Evolutionary conservation across 1,140 invertebrate species (phyloP), one percentile per base, ranked within the genome.

Genomic region (Monomorium pharaonis): DNA sequence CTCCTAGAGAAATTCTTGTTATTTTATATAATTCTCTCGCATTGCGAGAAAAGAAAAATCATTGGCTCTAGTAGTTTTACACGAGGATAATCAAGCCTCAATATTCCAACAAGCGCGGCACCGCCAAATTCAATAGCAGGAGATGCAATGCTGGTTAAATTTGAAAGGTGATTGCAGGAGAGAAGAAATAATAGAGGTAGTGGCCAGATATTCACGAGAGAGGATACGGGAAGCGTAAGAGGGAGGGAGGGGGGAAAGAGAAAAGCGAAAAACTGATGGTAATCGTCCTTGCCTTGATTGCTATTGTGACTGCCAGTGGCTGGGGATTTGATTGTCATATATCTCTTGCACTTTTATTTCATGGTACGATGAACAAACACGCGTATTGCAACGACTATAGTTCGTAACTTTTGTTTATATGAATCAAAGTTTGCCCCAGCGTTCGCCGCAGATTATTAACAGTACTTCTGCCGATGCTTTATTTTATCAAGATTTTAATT

Each of bases 281-380:
- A 89, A 91, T 89, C 87, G 89, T 90, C 87, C 89, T 91, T 91
- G 86, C 84, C 84, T 89, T 86, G 86, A 76, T 90, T 90, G 86
- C 49, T 84, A 72, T 85, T 88, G 88, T 91, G 70, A 30, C 72
- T 62, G 62, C 69, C 49, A 76, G 47, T 62, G 69, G 63, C 44
- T 14, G 42, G 33, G 51, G 65, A n/a, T 88, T 86, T 69, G 49
- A 24, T 85, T 67, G 78, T 81, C 87, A 81, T n/a, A n/a, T n/a
- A n/a, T 86, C 63, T 30, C 65, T 80, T 63, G 51, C 44, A 63
- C 72, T 30, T 84, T 76, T 30, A 63, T 74, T 18, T 44, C 44
- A 2, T 56, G 44, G 16, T 4, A 62, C 9, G 42, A 27, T 16
- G 56, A 77, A 24, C 21, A 10, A 0, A 24, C 16, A 56, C 30